These are phyloP conservation scores for Dasypogon diadema DNA, from an alignment of 2,888 invertebrate genomes.

Conservation along the genomic window DNA sequence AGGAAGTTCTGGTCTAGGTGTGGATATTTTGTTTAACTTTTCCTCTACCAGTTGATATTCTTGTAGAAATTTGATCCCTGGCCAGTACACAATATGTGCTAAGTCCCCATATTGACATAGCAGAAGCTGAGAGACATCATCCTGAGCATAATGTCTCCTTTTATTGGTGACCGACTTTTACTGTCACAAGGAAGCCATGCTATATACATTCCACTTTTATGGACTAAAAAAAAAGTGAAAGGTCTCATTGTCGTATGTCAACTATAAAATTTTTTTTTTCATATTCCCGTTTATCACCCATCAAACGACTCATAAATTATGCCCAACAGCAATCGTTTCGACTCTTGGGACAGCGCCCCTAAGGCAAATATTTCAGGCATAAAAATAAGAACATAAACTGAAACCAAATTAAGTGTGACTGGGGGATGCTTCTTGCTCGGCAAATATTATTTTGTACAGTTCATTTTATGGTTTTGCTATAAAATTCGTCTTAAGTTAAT, in stretches of 20 bases:
- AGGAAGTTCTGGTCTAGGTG: constrained; percentile 7
- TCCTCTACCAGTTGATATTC: constrained; percentile 25
- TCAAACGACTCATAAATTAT: constrained; percentile 54
- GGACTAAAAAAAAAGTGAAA: constrained; percentile 23
- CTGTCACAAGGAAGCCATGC: constrained; percentile 12
- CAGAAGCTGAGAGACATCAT: constrained; percentile 2
- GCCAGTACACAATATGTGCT: background rate
- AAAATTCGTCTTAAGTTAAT: constrained; percentile 55
- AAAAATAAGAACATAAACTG: constrained; percentile 50
- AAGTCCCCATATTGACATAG: constrained; percentile 25
- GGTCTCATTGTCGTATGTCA: constrained; percentile 53
- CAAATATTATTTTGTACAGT: constrained; percentile 27
- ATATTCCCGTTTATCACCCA: constrained; percentile 53
- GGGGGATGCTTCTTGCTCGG: constrained; percentile 31
- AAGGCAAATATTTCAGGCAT: constrained; percentile 21
- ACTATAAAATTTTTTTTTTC: constrained; percentile 54
- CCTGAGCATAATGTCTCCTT: constrained; percentile 20
- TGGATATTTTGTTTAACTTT: constrained; percentile 14
- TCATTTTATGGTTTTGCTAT: constrained; percentile 52
- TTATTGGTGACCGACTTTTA: constrained; percentile 3
- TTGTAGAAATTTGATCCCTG: constrained; percentile 18
- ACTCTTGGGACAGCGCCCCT: background rate
- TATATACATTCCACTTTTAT: constrained; percentile 14
- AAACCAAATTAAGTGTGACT: constrained; percentile 54
- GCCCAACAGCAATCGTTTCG: constrained; percentile 11